Evolutionary conservation across 1,140 invertebrate genomes (phyloP).

Genomic region (Drosophila lowei): DNA sequence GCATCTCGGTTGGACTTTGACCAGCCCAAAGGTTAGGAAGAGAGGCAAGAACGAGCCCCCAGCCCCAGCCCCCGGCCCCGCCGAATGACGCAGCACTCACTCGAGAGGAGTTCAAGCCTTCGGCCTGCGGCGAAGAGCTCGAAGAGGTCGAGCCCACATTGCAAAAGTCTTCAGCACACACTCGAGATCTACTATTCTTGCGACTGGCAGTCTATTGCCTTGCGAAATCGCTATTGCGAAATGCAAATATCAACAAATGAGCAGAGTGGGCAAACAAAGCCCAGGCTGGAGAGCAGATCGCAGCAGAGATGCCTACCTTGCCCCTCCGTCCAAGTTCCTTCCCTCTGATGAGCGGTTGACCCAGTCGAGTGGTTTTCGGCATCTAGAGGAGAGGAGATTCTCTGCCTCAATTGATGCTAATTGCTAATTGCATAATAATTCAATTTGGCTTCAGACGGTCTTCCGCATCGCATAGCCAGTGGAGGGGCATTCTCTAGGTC

Average conservation of each 20-base stretch:
- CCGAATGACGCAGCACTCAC: conserved; percentile 63
- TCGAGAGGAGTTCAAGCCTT: conserved; percentile 67
- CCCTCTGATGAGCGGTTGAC: conserved; percentile 60
- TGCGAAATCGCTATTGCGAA: conserved; percentile 68
- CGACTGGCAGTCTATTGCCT: conserved; percentile 14
- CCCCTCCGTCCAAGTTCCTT: conserved; percentile 17
- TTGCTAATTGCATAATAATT: conserved; percentile 81
- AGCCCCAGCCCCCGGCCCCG: neutral
- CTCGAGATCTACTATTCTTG: conserved; percentile 35
- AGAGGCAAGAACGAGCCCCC: neutral
- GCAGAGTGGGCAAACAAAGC: conserved; percentile 66
- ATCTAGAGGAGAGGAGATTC: neutral
- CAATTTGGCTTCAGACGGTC: conserved; percentile 49
- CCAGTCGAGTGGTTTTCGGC: conserved; percentile 67
- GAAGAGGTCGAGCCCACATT: conserved; percentile 47
- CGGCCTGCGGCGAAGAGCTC: conserved; percentile 39
- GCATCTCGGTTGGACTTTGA: conserved; percentile 63
- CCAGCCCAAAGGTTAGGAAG: conserved; percentile 4
- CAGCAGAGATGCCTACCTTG: conserved; percentile 49
- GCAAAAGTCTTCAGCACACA: conserved; percentile 64
- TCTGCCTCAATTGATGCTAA: conserved; percentile 79
- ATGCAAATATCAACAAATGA: conserved; percentile 79
- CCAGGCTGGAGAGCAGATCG: conserved; percentile 4
- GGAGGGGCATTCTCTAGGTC: conserved; percentile 5
- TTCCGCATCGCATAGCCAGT: conserved; percentile 39